Evolutionary conservation across 2,888 invertebrate genomes (phyloP), one percentile per base, ranked within the genome.

Genomic region (Tholera decimalis): DNA sequence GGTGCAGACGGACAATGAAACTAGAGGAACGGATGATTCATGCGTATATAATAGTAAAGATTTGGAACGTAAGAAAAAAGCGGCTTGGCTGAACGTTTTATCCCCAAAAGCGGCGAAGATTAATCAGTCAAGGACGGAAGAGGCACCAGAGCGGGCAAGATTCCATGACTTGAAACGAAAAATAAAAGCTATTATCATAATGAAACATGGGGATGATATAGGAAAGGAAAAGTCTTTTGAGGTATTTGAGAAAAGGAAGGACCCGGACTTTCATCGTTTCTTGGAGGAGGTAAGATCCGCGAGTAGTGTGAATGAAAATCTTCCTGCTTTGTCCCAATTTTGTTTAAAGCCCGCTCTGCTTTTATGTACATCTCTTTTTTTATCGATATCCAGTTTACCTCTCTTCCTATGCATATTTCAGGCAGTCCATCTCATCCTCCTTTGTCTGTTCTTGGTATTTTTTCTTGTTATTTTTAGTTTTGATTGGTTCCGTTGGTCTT

Each of bases 51-150:
- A 18, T 33, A 70, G 60, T 49, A 60, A 70, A 60, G 20, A 70
- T 60, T 26, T 70, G 47, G 65, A 70, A 49, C 24, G 65, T 18
- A 61, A 62, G 24, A 71, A 71, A 61, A 71, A 43, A n/a, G 66
- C 71, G 7, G 71, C 66, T 15, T 67, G 66, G 66, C 49, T 67
- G 20, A 67, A 71, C 62, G 65, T 66, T 0, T 6, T 71, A n/a
- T 61, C 60, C 37, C 49, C 71, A 15, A 66, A 49, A 49, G 47
- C 70, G 2, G 47, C 71, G 11, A 70, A 70, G 33, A 60, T 70
- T 26, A 70, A 60, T 15, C 70, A 41, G 47, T 11, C 47, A 28
- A 49, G 18, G 18, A 3, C 47, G 8, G 47, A 41, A 18, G 61
- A 70, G 7, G 59, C 11, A 7, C 24, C 26, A 15, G 33, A 22